Base-by-base conservation (phyloP, 2,113 vertebrate species). In the Lates calcarifer region DNA sequence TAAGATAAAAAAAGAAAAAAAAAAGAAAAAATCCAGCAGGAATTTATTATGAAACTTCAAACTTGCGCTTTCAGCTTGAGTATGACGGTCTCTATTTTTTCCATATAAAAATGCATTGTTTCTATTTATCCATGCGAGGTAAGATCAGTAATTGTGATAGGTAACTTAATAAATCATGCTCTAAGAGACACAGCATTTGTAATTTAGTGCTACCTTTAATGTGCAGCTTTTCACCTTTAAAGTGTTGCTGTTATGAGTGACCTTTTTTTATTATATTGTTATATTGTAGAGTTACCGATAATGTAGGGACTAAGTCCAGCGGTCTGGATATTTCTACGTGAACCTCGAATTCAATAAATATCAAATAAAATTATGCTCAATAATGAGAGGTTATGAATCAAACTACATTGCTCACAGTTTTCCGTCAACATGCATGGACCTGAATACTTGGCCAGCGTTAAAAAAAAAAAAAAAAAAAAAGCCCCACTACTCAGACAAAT, bases 301-400 rank as follows among this genome's bases (percentile, higher is more conserved):
- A 31, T 56, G 17, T 2, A 39, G 12, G 14, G 17, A 71, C 55
- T 58, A 56, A 70, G 13, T 5, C 8, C 33, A 62, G 56, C 15
- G 24, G 41, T 57, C 35, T 75, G 43, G 22, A 70, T 24, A 58
- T 61, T 68, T 81, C 74, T 66, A 82, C 1, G 4, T 66, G 47
- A 86, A 74, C 56, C 75, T 77, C 37, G 70, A 85, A 80, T 80
- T 86, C 43, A 81, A 53, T 83, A 75, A 83, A 79, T 57, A 60
- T 70, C 13, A 47, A 81, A 85, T 84, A 31, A 77, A 86, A 76
- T 58, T 58, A 28, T 37, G 47, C 9, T 64, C 11, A 66, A 51
- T 71, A 74, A 37, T 20, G 14, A 69, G 35, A 78, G 53, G 13
- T 62, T 78, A 65, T 75, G 41, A 80, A 79, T 81, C 39, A 63